Percentiles rank a stretch among this genome's conserved stretches.
Conservation (phyloP, 2,113 vertebrate species). For the Zosterops japonicus region DNA sequence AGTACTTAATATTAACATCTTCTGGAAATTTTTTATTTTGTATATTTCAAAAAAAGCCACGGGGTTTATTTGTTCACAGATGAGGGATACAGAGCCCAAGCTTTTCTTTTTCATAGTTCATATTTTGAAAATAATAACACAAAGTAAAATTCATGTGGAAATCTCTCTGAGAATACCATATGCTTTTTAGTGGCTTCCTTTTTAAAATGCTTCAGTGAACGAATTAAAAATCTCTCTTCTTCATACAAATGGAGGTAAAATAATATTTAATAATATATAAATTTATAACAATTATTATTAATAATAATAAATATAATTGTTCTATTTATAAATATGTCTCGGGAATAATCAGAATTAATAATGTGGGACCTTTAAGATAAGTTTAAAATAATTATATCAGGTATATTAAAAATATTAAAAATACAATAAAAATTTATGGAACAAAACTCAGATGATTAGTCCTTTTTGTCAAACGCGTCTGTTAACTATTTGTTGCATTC, state of each 20-base stretch:
- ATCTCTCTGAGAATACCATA: not conserved
- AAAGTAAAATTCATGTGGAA: not conserved
- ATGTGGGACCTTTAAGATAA: not conserved
- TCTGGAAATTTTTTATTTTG: not conserved
- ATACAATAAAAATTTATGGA: not conserved
- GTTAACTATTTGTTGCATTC: not conserved
- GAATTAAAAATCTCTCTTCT: not conserved
- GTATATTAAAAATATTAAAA: not conserved
- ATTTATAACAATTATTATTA: not conserved
- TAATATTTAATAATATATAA: not conserved
- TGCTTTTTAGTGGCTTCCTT: not conserved
- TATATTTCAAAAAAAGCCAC: not conserved
- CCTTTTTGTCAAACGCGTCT: not conserved
- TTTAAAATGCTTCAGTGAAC: not conserved
- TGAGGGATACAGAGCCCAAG: not conserved
- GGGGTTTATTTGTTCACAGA: not conserved
- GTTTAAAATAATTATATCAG: not conserved
- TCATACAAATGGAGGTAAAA: not conserved
- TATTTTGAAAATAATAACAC: not conserved
- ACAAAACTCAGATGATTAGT: not conserved
- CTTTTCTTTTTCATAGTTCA: fast-evolving
- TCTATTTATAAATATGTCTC: not conserved
- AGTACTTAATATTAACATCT: not conserved
- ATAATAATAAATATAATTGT: too few species aligned
- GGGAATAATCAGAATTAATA: not conserved